Evolutionary conservation across 1,140 invertebrate species (phyloP), one percentile per base, ranked within the genome.

Genomic region (Penaeus indicus): DNA sequence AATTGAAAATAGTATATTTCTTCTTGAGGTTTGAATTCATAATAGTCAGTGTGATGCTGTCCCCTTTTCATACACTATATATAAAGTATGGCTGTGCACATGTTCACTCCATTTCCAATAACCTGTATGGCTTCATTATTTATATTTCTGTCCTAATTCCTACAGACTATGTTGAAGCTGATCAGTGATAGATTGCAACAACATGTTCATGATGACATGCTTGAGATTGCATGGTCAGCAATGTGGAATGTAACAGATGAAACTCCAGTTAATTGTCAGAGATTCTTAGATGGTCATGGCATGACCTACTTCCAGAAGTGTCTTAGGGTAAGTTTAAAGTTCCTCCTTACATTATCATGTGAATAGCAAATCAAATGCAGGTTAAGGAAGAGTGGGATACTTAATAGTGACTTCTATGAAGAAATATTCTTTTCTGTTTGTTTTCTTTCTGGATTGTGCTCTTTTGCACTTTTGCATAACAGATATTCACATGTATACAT

Each of bases 191-290:
- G 87, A 61, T 64, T 88, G 54, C 64, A 82, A 21, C 61, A 47
- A 1, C 79, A 88, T 22, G 32, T 88, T 64, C 86, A 88, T 42
- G 86, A 88, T 77, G 86, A 88, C 92, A 83, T 88, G 86, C 80
- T 88, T 22, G 86, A 88, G 60, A 88, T 88, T 82, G 86, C 86
- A 32, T 99, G 98, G 98, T 99, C 97, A 88, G 98, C 97, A 5
- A 96, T 99, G 96, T 97, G 96, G 97, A 99, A 99, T 94, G 97
- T 99, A 77, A 99, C 98, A 77, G 98, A 99, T 93, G 98, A 99
- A 94, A 98, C 97, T 63, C 96, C 97, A 42, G 94, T 96, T 88
- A 99, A 99, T 94, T 99, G 98, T 94, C 94, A 95, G 92, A 94
- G 96, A 92, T 99, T 99, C 93, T 94, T 99, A 62, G 95, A 97